phyloP scores from a whole-genome alignment of 2,888 invertebrate genomes.

The Acronicta psi region DNA sequence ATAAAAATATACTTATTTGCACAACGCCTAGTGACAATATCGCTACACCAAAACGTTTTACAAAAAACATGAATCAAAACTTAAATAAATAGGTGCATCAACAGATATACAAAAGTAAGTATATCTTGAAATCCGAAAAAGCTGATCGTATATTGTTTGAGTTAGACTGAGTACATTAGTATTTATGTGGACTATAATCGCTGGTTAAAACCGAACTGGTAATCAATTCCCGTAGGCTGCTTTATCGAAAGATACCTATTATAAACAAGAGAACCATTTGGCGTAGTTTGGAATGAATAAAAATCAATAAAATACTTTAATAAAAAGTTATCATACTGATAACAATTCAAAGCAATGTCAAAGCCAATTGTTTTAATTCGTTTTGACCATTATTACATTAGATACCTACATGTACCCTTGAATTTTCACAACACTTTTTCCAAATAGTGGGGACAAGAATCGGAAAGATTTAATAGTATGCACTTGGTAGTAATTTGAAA shows the following conservation, averaged over 20 bases:
- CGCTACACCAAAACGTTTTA: conserved; percentile 24
- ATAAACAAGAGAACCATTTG: conserved; percentile 16
- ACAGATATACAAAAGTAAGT: conserved; percentile 12
- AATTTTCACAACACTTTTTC: too few relatives aligned
- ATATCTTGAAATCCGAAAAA: conserved; percentile 16
- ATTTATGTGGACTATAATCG: conserved; percentile 28
- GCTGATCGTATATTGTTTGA: conserved; percentile 12
- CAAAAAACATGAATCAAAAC: conserved; percentile 25
- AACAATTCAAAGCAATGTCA: too few relatives aligned
- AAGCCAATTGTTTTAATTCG: too few relatives aligned
- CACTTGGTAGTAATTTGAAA: too few relatives aligned
- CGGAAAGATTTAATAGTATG: too few relatives aligned
- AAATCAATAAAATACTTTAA: not conserved
- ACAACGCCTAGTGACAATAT: conserved; percentile 8
- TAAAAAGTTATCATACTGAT: not conserved
- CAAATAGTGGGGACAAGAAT: too few relatives aligned
- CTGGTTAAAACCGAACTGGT: conserved; percentile 47
- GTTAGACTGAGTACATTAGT: conserved; percentile 28
- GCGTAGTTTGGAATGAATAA: not conserved
- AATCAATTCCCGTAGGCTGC: conserved; percentile 46
- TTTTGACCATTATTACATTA: too few relatives aligned
- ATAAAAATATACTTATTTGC: not conserved
- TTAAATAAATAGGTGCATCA: not conserved
- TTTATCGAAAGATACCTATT: conserved; percentile 11
- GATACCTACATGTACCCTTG: too few relatives aligned